Percentiles rank a stretch among this genome's conserved stretches.
phyloP scores from a whole-genome alignment of 1,140 invertebrate genomes.

The Tetramorium alpestre region DNA sequence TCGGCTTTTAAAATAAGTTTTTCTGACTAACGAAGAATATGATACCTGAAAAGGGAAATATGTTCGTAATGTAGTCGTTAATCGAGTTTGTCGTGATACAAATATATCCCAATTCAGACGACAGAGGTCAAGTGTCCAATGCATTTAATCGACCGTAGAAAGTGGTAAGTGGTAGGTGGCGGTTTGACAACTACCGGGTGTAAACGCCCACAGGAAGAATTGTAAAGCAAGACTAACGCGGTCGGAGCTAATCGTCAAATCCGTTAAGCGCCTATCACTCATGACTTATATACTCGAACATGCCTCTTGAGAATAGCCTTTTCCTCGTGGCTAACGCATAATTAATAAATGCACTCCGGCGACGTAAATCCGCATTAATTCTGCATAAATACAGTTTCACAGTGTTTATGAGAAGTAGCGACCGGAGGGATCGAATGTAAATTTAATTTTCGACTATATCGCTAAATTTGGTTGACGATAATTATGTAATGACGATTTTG shows the following conservation, averaged over 20 bases:
- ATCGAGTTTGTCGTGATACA: neutral
- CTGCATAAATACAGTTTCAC: neutral
- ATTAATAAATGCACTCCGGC: conserved; percentile 30
- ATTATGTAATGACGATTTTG: neutral
- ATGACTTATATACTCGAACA: neutral
- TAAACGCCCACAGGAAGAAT: conserved; percentile 61
- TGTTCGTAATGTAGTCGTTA: neutral
- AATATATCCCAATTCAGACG: neutral
- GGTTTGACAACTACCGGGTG: conserved; percentile 67
- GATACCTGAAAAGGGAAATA: neutral
- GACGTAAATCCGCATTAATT: conserved; percentile 3
- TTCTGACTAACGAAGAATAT: neutral
- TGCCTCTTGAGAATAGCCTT: conserved; percentile 21
- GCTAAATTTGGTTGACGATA: conserved; percentile 19
- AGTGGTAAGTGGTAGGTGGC: conserved; percentile 27
- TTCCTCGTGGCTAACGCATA: conserved; percentile 30
- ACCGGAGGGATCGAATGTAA: neutral
- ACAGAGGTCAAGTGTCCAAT: conserved; percentile 46
- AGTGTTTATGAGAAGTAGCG: neutral
- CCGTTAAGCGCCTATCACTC: conserved; percentile 58
- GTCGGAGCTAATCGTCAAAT: conserved; percentile 66
- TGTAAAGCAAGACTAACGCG: conserved; percentile 57
- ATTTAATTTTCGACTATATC: neutral
- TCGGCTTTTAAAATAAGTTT: neutral
- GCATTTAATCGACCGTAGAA: conserved; percentile 62